Conservation (phyloP, 2,797 vertebrate genomes). For the Onychomys leucogaster region DNA sequence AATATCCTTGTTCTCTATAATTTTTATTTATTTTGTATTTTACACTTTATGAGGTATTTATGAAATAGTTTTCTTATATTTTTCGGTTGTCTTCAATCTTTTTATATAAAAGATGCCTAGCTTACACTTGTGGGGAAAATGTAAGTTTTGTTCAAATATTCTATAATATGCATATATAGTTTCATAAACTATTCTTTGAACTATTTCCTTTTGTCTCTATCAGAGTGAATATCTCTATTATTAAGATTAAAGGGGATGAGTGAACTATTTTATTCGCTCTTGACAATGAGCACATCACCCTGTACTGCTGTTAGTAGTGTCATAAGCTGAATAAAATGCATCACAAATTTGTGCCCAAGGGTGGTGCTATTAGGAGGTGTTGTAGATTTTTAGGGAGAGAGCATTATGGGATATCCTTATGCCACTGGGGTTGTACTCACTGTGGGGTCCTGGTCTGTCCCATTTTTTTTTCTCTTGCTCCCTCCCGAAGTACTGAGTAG, state of each 20-base stretch:
- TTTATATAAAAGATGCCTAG: slow-evolving; percentile 50
- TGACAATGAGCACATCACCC: background rate
- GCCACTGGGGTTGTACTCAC: background rate
- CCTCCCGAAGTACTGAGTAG: background rate
- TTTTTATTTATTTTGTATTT: slow-evolving; percentile 23
- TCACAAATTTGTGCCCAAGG: background rate
- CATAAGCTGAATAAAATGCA: background rate
- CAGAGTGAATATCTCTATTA: background rate
- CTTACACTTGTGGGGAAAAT: slow-evolving; percentile 5
- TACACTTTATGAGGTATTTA: slow-evolving; percentile 8
- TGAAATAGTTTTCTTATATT: background rate
- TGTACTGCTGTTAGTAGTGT: background rate
- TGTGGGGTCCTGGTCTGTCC: background rate
- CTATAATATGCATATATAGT: background rate
- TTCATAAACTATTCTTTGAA: slow-evolving; percentile 32
- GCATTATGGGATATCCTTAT: background rate
- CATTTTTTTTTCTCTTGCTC: background rate
- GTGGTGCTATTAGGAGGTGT: background rate
- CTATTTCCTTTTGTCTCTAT: slow-evolving; percentile 21
- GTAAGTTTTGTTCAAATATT: background rate
- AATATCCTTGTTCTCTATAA: background rate
- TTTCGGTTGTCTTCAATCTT: slow-evolving; percentile 5
- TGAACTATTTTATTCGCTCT: background rate
- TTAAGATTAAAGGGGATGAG: background rate
- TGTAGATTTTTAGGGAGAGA: background rate